phyloP scores from a whole-genome alignment of 2,797 vertebrate species.

The Moxostoma hubbsi region DNA sequence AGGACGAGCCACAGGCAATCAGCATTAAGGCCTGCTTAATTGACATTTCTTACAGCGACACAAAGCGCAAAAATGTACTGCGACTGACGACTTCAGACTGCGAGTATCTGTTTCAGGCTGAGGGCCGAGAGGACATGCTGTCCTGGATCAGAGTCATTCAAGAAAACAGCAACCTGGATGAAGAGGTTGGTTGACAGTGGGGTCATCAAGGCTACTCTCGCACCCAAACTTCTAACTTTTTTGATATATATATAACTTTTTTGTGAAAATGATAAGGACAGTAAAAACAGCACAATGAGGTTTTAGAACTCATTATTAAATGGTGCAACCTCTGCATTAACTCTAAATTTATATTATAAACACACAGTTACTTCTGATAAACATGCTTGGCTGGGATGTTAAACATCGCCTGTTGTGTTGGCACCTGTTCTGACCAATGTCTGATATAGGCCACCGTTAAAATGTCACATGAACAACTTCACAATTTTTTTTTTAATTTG shows the following conservation, averaged over 20 bases:
- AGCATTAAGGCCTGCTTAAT: conserved; percentile 95
- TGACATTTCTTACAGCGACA: conserved; percentile 98
- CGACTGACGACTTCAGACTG: conserved; percentile 93
- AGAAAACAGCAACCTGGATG: conserved; percentile 92
- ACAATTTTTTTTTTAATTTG: neutral
- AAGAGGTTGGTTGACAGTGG: conserved; percentile 81
- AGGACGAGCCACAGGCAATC: conserved; percentile 90
- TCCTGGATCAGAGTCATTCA: conserved; percentile 94
- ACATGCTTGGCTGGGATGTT: too few species aligned
- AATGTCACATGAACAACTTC: neutral
- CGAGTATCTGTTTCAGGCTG: conserved; percentile 96
- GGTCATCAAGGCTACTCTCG: too few species aligned
- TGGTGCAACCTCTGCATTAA: too few species aligned
- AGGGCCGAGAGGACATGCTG: conserved; percentile 94
- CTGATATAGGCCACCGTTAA: neutral
- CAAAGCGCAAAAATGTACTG: conserved; percentile 95
- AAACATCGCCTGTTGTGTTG: too few species aligned
- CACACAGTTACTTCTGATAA: too few species aligned
- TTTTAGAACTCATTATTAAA: too few species aligned
- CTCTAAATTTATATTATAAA: too few species aligned
- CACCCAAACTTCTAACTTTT: too few species aligned
- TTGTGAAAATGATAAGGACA: too few species aligned
- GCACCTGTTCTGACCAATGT: too few species aligned
- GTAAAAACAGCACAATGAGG: too few species aligned
- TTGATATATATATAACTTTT: too few species aligned